Percentiles rank a stretch among this genome's conserved stretches.
These are phyloP conservation scores for Agapornis canus DNA, from an alignment of 2,797 vertebrate species.

Conservation along the genomic window DNA sequence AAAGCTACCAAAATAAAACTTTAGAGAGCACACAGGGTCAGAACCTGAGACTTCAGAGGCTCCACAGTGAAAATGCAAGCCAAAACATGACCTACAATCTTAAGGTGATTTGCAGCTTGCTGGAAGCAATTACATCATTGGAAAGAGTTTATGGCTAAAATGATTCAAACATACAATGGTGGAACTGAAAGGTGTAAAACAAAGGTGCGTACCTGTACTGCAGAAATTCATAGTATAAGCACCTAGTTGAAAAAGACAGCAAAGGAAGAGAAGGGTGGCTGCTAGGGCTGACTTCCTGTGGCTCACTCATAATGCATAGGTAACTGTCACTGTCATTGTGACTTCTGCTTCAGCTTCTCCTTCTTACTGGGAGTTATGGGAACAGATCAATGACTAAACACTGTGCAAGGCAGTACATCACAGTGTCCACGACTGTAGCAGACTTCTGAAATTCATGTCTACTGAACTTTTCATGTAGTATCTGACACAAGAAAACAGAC, in stretches of 20 bases:
- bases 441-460: not conserved
- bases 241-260: not conserved
- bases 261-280: not conserved
- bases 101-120: not conserved
- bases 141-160: not conserved
- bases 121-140: not conserved
- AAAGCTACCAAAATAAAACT: not conserved
- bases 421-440: not conserved
- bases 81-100: not conserved
- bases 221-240: not conserved
- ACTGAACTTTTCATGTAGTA: not conserved
- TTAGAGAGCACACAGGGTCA: not conserved
- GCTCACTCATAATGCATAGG: fast-evolving
- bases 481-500: not conserved
- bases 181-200: not conserved
- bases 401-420: not conserved
- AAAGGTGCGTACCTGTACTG: not conserved
- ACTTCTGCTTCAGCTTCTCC: not conserved
- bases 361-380: not conserved
- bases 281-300: not conserved
- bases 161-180: not conserved
- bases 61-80: not conserved
- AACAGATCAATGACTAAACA: not conserved
- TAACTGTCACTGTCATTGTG: not conserved
- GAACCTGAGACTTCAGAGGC: not conserved